Percentiles rank a stretch among this genome's conserved stretches.
phyloP scores from a whole-genome alignment of 2,113 vertebrate genomes.

The Equus przewalskii region DNA sequence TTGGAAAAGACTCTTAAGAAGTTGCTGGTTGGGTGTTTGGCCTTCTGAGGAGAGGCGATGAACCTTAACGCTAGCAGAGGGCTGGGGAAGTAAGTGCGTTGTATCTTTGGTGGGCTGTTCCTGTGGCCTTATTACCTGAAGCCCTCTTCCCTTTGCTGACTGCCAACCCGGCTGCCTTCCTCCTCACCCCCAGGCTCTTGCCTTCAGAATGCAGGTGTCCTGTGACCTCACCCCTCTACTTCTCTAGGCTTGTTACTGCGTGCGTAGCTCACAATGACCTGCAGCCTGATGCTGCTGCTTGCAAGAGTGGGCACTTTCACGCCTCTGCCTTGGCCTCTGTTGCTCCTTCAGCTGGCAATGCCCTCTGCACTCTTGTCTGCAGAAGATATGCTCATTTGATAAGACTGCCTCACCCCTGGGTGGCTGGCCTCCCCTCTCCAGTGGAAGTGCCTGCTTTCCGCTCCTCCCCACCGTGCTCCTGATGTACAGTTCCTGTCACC shows the following conservation, averaged over 20 bases:
- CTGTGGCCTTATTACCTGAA: accelerated
- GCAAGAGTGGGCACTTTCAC: background rate
- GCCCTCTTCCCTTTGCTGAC: background rate
- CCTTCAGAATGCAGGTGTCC: background rate
- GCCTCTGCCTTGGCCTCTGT: background rate
- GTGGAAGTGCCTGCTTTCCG: background rate
- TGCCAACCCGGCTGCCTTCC: accelerated
- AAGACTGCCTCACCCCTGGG: background rate
- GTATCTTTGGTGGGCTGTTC: no score
- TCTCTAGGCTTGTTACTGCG: background rate
- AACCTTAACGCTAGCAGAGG: background rate
- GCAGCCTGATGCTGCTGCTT: background rate
- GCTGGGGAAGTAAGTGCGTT: accelerated
- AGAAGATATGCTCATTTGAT: background rate
- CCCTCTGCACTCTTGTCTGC: no score
- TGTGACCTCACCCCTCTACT: accelerated
- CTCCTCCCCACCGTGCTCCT: accelerated
- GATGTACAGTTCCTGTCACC: background rate
- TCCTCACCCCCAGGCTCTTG: background rate
- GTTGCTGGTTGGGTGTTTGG: background rate
- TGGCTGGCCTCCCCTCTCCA: background rate
- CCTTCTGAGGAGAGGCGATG: background rate
- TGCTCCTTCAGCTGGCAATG: background rate
- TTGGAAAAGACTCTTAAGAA: background rate
- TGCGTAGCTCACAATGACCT: background rate